Evolutionary conservation across 1,140 invertebrate species (phyloP).

Genomic region (Microvelia longipes): DNA sequence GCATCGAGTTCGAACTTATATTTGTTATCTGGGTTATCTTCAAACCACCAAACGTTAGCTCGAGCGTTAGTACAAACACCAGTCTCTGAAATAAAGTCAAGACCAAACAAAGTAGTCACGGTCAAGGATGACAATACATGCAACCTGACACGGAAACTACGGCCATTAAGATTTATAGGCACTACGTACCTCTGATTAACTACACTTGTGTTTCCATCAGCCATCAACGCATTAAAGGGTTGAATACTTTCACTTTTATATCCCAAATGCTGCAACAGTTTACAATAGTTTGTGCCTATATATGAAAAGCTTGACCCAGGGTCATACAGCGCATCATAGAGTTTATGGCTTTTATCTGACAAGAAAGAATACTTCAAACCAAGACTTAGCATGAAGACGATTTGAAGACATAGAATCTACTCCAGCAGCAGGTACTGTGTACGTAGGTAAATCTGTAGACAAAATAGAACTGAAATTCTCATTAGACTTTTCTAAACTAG

Average conservation of each 20-base stretch:
- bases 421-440: neutral
- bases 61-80: neutral
- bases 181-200: neutral
- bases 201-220: neutral
- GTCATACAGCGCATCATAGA: neutral
- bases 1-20: too few relatives aligned
- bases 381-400: neutral
- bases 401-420: neutral
- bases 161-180: neutral
- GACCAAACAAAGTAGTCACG: neutral
- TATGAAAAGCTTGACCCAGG: neutral
- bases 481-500: neutral
- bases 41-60: neutral
- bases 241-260: neutral
- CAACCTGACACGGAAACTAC: neutral
- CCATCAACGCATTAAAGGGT: neutral
- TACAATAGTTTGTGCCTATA: neutral
- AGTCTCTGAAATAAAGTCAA: neutral
- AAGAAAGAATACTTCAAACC: neutral
- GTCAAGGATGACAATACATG: neutral
- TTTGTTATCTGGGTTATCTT: neutral
- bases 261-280: neutral
- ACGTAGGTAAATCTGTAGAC: neutral
- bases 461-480: neutral
- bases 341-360: neutral